Conservation (phyloP, 2,797 vertebrate genomes). For the Typhlichthys subterraneus region DNA sequence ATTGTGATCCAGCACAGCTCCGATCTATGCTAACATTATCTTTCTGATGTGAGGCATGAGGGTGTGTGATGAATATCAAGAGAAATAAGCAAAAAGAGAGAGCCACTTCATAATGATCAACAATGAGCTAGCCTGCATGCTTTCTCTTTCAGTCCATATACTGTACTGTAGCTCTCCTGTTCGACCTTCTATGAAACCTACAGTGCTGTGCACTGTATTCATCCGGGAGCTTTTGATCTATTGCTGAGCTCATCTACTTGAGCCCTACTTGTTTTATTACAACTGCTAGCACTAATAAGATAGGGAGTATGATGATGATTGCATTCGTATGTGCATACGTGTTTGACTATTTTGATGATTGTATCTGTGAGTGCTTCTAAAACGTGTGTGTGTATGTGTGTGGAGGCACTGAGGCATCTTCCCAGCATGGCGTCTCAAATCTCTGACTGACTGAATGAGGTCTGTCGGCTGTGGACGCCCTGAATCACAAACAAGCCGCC, state of each 20-base stretch:
- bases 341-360: neutral
- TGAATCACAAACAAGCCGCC: no score
- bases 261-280: no score
- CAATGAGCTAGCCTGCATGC: neutral
- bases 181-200: conserved; percentile 18
- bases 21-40: no score
- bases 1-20: no score
- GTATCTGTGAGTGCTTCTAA: neutral
- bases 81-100: neutral
- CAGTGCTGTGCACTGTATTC: conserved; percentile 56
- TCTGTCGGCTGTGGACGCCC: neutral
- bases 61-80: neutral
- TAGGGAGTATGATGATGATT: neutral
- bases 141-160: neutral
- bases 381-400: neutral
- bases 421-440: neutral
- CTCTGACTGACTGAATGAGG: conserved; percentile 1
- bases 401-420: no score
- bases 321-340: neutral
- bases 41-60: no score
- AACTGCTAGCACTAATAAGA: neutral
- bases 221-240: conserved; percentile 57
- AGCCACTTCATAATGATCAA: neutral
- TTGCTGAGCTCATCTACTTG: conserved; percentile 40
- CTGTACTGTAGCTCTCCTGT: neutral